Conservation (phyloP, 2,888 invertebrate species). For the Drosophila conformis region DNA sequence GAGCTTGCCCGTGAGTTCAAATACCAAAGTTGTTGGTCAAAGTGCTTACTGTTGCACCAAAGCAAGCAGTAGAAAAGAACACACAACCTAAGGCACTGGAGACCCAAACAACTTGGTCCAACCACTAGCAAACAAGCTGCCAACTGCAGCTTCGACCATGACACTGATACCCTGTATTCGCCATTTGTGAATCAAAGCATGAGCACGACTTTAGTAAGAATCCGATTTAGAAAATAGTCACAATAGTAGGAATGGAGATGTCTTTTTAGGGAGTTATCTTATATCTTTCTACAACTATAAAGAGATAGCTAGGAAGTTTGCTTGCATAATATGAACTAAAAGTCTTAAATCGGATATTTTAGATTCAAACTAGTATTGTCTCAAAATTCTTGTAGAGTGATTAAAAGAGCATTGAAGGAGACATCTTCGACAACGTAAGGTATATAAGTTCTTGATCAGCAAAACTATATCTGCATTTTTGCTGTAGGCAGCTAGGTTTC, state of each 20-base stretch:
- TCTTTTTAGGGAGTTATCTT: not conserved
- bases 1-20: not conserved
- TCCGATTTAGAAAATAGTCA: conserved; percentile 6
- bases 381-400: not conserved
- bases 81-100: not conserved
- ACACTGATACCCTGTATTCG: conserved; percentile 19
- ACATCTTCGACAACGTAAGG: too few relatives aligned
- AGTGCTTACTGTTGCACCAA: conserved; percentile 6
- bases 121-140: conserved; percentile 4
- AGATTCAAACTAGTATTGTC: not conserved
- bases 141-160: conserved; percentile 16
- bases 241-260: not conserved
- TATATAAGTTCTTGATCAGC: not conserved
- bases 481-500: not conserved
- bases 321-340: not conserved
- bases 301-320: not conserved
- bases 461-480: not conserved
- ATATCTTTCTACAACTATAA: not conserved
- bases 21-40: conserved; percentile 10
- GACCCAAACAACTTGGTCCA: conserved; percentile 4
- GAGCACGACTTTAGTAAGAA: conserved; percentile 17
- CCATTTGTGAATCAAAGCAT: conserved; percentile 22
- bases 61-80: conserved; percentile 3
- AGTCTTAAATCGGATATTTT: not conserved
- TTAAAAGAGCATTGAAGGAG: too few relatives aligned